Evolutionary conservation across 2,888 invertebrate species (phyloP).

Genomic region (Chrysolina haemoptera): DNA sequence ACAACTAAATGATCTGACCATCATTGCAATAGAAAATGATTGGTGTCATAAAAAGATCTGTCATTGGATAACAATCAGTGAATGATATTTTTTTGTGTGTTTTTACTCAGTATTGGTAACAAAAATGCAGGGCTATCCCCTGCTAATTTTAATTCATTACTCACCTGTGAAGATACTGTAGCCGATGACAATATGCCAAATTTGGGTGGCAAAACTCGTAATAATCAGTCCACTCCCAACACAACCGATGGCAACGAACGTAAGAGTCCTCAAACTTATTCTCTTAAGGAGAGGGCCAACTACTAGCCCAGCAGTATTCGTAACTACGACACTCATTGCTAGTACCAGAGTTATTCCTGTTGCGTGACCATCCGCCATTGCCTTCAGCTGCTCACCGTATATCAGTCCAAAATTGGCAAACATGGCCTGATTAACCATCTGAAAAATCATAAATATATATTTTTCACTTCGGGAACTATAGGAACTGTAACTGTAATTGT

Average conservation of each 20-base stretch:
- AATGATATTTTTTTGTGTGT: too few relatives aligned
- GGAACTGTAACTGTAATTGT: too few relatives aligned
- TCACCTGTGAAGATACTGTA: constrained; percentile 74
- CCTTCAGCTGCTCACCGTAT: constrained; percentile 77
- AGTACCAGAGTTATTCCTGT: constrained; percentile 79
- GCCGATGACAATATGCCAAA: constrained; percentile 73
- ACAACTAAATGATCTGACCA: too few relatives aligned
- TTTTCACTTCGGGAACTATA: too few relatives aligned
- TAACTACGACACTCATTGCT: constrained; percentile 77
- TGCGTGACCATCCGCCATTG: constrained; percentile 75
- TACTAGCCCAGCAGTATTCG: constrained; percentile 78
- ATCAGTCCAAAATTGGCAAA: constrained; percentile 80
- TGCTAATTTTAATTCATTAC: neutral
- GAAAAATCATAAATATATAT: constrained; percentile 27
- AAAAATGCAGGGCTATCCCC: too few relatives aligned
- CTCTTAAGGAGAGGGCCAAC: constrained; percentile 79
- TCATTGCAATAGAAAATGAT: too few relatives aligned
- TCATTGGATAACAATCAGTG: too few relatives aligned
- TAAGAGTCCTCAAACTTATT: constrained; percentile 73
- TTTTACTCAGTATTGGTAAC: too few relatives aligned
- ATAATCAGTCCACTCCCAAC: constrained; percentile 72
- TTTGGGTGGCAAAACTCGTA: constrained; percentile 72
- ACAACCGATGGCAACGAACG: constrained; percentile 72
- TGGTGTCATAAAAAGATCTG: too few relatives aligned
- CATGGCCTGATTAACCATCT: constrained; percentile 80